These are phyloP conservation scores for Myotis vivesi DNA, from an alignment of 2,797 vertebrate genomes.

Conservation along the genomic window DNA sequence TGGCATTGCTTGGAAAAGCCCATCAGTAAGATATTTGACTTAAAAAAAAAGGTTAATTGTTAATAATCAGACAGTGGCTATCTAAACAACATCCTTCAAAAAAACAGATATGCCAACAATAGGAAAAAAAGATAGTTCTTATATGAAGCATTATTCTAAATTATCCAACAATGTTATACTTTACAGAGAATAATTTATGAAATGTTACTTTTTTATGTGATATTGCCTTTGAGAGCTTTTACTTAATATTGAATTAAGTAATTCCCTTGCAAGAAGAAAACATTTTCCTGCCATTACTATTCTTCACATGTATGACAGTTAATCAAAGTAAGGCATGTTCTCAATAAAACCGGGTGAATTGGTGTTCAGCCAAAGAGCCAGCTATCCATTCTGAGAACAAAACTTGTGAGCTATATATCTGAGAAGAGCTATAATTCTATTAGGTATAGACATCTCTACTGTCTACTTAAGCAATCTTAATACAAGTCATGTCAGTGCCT, in stretches of 20 bases:
- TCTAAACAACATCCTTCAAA: neutral
- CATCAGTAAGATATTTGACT: neutral
- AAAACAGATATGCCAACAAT: neutral
- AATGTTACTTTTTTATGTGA: neutral
- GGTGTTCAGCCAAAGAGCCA: neutral
- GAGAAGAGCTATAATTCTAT: neutral
- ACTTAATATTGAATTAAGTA: neutral
- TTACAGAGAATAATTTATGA: neutral
- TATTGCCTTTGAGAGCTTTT: neutral
- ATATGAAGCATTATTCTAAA: neutral
- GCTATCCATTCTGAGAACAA: neutral
- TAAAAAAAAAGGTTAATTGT: neutral
- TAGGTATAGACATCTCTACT: neutral
- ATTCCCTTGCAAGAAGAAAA: conserved; percentile 28
- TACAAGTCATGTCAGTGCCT: neutral
- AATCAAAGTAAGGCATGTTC: conserved; percentile 56
- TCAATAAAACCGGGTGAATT: conserved; percentile 1
- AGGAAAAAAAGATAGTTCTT: neutral
- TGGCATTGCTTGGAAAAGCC: neutral
- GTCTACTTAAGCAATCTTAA: neutral
- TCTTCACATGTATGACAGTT: neutral
- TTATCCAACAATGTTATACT: neutral
- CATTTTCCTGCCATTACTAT: neutral
- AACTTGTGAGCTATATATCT: neutral
- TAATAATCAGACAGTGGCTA: neutral